Evolutionary conservation across 2,888 invertebrate genomes (phyloP).

Genomic region (Aphodius sticticus): DNA sequence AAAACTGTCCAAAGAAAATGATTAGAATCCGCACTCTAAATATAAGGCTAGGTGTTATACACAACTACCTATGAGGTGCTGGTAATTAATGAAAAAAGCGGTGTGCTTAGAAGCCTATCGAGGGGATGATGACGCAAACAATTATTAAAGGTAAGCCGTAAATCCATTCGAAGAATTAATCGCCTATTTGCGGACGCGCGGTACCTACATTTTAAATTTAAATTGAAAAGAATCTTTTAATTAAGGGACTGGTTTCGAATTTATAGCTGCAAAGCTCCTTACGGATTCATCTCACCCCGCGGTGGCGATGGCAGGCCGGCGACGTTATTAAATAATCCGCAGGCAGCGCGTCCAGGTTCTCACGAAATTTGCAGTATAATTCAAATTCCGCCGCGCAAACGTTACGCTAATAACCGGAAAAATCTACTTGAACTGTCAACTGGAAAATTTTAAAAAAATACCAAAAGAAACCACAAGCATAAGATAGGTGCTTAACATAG

Average conservation of each 20-base stretch:
- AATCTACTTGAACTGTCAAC: background rate
- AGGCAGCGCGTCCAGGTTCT: conserved; percentile 21
- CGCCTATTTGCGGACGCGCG: conserved; percentile 4
- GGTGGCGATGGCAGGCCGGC: conserved; percentile 5
- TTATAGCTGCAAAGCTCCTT: conserved; percentile 31
- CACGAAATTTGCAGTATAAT: conserved; percentile 27
- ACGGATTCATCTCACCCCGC: conserved; percentile 30
- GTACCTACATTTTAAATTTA: conserved; percentile 26
- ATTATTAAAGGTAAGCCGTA: background rate
- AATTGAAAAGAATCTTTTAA: conserved; percentile 31
- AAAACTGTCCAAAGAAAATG: no score
- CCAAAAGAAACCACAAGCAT: no score
- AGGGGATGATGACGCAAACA: background rate
- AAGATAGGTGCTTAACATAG: no score
- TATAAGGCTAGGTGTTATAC: no score
- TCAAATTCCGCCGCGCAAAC: conserved; percentile 12
- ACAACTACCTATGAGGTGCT: no score
- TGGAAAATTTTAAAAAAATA: no score
- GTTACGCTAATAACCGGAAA: conserved; percentile 8
- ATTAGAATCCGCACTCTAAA: no score
- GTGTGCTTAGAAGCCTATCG: no score
- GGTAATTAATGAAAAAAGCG: no score
- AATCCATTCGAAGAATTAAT: background rate
- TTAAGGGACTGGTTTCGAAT: conserved; percentile 29
- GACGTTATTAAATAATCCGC: conserved; percentile 25